Conservation (phyloP, 2,888 invertebrate species). For the Trichogramma dendrolimi region DNA sequence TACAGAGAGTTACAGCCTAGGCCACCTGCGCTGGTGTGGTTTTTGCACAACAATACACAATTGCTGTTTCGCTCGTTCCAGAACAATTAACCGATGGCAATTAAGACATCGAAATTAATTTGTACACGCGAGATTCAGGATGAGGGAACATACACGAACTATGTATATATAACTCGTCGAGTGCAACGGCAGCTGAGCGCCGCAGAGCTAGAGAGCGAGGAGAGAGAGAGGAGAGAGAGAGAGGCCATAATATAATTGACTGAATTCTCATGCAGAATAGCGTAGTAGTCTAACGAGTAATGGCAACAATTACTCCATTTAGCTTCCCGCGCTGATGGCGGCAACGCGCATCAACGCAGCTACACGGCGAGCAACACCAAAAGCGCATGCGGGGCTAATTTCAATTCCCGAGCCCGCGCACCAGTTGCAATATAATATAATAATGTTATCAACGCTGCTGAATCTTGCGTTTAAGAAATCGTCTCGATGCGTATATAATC, state of each 20-base stretch:
- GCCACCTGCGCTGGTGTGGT: too few species aligned
- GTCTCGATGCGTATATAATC: too few species aligned
- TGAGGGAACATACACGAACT: too few species aligned
- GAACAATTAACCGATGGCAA: conserved; percentile 50
- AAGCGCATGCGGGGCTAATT: too few species aligned
- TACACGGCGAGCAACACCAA: too few species aligned
- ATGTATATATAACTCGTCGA: background rate
- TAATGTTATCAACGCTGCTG: too few species aligned
- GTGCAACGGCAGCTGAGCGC: conserved; percentile 29
- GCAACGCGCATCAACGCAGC: too few species aligned
- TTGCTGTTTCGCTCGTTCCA: conserved; percentile 26
- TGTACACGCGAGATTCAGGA: conserved; percentile 29
- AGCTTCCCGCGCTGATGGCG: conserved; percentile 14
- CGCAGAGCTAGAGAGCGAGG: conserved; percentile 40
- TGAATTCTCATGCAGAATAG: conserved; percentile 44
- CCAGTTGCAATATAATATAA: too few species aligned
- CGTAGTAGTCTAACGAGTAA: conserved; percentile 14
- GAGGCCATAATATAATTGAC: conserved; percentile 41
- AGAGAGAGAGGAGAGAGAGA: conserved; percentile 13
- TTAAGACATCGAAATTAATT: conserved; percentile 52
- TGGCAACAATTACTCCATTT: conserved; percentile 25
- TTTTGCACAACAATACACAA: too few species aligned
- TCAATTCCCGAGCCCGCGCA: too few species aligned
- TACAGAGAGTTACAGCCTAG: too few species aligned
- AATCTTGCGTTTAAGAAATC: too few species aligned